Evolutionary conservation across 2,797 vertebrate species (phyloP), one percentile per base, ranked within the genome.

Genomic region (Mormyrus proboscirostris): DNA sequence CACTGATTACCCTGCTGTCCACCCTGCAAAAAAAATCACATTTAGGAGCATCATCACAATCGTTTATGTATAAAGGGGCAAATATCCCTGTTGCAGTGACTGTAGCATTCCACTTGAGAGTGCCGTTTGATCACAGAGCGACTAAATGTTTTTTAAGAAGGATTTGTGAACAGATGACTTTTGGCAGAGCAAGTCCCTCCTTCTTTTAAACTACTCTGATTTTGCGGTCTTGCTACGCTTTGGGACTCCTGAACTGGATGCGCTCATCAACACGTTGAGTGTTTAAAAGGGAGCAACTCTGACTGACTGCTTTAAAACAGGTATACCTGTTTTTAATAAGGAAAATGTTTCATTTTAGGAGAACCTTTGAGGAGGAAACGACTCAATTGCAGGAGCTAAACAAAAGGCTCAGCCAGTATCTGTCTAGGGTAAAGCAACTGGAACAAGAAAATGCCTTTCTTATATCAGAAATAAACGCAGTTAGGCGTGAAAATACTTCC

Each of bases 341-440:
- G 9, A 29, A 92, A 5, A 98, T 99, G 97, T 94, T 97, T 94
- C 95, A 95, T 89, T 94, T 93, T 82, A 94, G 92, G 93, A 94
- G 94, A 95, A 93, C 96, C 93, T 94, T 96, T 92, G 95, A 96
- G 88, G 90, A 95, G 90, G 98, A 99, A 91, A 97, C 97, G 91
- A 93, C 95, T 59, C 97, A 99, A 90, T 95, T 99, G 82, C 97
- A 95, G 92, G 96, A 97, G 93, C 97, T 99, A 89, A 99, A 99
- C 93, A 91, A 93, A 92, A 96, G 97, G 90, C 95, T 99, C 47
- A 90, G 92, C 22, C 96, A 97, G 53, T 99, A 99, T 88, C 95
- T 99, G 59, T 93, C 94, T 90, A 95, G 97, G 82, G 97, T 97
- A 10, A 96, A 97, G 92, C 96, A 97, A 88, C 90, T 99, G 93